Evolutionary conservation across 2,113 vertebrate genomes (phyloP), one percentile per base, ranked within the genome.

Genomic region (Todiramphus chloris): DNA sequence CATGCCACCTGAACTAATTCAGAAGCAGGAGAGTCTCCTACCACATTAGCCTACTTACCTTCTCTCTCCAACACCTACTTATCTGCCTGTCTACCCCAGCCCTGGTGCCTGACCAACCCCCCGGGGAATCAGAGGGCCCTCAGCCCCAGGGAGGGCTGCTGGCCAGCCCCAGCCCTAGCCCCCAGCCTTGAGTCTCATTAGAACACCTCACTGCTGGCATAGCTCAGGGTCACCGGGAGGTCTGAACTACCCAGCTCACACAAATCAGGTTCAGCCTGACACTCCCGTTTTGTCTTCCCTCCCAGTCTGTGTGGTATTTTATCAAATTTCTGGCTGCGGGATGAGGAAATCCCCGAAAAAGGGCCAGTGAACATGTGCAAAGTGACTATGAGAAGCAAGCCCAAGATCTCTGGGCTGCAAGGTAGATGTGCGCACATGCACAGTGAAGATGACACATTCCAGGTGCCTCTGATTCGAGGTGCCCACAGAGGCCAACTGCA

Each of bases 1-100:
- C 92, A 90, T 16, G 63, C 84, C 80, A 58, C 27, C 56, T 46
- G 39, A 50, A 91, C 79, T 78, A 94, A 97, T 94, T 95, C 77
- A 73, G 74, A 92, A 56, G 63, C 93, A 63, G 2, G 3, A 89
- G 58, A 67, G 92, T 90, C 41, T 81, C 70, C 69, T 51, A 51
- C 50, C 28, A 59, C 1, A 4, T 87, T 75, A 5, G 8, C 56
- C 86, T 51, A 59, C 31, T 48, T 62, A 56, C 6, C 28, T 83
- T 66, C 55, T 81, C 78, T 39, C 55, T 81, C 78, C 62, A 56
- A 6, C 30, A 58, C 35, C 43, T 50, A 17, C 41, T 76, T 67
- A 82, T 25, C 72, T 63, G 37, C 69, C 69, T 67, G 35, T 51
- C 44, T 64, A 18, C 35, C 51, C 41, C 10, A 35, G 21, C 11